A percentile compares a stretch with the other conserved stretches of the same genome.
Evolutionary conservation across 2,113 vertebrate genomes (phyloP).

Genomic region (Apteryx owenii): DNA sequence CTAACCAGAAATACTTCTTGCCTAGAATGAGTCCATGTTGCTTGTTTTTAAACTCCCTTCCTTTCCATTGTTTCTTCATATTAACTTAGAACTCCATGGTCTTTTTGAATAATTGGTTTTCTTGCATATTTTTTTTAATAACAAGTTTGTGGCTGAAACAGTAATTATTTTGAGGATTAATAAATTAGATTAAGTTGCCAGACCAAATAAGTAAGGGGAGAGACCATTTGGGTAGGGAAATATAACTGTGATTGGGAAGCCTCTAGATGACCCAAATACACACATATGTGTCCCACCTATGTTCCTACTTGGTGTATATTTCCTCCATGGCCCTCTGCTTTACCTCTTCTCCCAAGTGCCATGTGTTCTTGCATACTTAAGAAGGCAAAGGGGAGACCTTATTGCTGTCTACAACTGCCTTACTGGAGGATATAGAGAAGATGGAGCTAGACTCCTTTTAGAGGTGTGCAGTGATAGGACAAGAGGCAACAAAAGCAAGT

Average conservation of each 20-base stretch:
- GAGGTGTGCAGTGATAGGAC: background rate
- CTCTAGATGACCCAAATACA: background rate
- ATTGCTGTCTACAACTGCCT: rapidly evolving
- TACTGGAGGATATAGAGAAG: background rate
- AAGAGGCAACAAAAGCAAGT: background rate
- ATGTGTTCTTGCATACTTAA: background rate
- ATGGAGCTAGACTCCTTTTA: background rate
- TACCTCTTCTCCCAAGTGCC: background rate
- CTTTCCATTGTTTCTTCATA: background rate
- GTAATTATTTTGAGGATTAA: background rate
- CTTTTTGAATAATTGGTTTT: background rate
- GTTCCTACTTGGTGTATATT: background rate
- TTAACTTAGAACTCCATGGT: background rate
- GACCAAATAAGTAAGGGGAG: background rate
- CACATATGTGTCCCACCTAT: rapidly evolving
- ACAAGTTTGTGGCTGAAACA: background rate
- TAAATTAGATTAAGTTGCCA: background rate
- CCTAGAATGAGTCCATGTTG: background rate
- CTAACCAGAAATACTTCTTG: background rate
- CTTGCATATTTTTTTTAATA: background rate
- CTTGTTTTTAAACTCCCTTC: background rate
- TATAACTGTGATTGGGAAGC: background rate
- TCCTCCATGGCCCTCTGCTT: background rate
- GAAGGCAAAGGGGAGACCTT: background rate
- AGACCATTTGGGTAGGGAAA: background rate